Conservation (phyloP, 2,888 invertebrate species). For the Tyria jacobaeae region DNA sequence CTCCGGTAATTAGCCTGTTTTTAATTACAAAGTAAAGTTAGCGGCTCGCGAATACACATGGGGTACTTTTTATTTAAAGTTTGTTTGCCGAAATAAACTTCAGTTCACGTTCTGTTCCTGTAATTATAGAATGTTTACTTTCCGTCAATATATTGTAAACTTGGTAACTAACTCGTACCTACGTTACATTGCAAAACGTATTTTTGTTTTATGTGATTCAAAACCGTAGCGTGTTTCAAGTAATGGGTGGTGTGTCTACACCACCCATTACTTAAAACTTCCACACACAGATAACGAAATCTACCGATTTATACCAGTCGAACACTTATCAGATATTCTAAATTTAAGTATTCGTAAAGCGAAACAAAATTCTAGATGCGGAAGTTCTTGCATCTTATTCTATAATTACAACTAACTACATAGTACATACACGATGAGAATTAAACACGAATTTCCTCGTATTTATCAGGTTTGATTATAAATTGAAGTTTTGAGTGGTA, state of each 20-base stretch:
- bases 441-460: neutral
- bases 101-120: slow-evolving; percentile 17
- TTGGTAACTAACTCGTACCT: neutral
- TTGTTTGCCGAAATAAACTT: slow-evolving; percentile 34
- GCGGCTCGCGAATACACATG: slow-evolving; percentile 24
- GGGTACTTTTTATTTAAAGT: slow-evolving; percentile 36
- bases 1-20: slow-evolving; percentile 44
- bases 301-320: neutral
- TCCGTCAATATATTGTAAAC: neutral
- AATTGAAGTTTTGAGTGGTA: neutral
- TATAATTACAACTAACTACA: neutral
- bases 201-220: neutral
- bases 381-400: neutral
- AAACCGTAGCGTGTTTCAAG: too few relatives aligned
- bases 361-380: neutral
- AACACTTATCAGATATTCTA: neutral
- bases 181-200: neutral
- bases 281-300: neutral
- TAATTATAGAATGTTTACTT: slow-evolving; percentile 1
- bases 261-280: neutral
- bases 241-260: neutral
- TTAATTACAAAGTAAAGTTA: slow-evolving; percentile 40
- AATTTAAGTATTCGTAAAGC: neutral
- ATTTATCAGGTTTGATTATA: neutral
- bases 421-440: neutral